A percentile compares a stretch with the other conserved stretches of the same genome.
phyloP scores from a whole-genome alignment of 2,797 vertebrate species.

The Chromobotia macracanthus region DNA sequence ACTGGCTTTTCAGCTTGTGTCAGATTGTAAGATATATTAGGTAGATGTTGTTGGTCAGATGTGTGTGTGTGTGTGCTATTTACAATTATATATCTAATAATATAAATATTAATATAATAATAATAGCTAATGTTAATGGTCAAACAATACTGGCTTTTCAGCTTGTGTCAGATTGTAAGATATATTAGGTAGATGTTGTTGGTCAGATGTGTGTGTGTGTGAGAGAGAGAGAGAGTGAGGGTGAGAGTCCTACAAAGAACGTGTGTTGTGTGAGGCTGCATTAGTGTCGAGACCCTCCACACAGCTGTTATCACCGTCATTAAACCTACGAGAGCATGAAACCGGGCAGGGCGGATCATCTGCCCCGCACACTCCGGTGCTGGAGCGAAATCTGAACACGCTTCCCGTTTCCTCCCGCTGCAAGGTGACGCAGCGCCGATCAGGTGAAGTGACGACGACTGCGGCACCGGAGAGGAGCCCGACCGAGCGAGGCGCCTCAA shows the following conservation, averaged over 20 bases:
- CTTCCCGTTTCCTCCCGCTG: conserved; percentile 63
- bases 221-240: conserved; percentile 25
- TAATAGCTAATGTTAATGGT: too few relatives aligned
- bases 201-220: too few relatives aligned
- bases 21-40: too few relatives aligned
- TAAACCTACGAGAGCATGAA: conserved; percentile 37
- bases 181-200: too few relatives aligned
- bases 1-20: too few relatives aligned
- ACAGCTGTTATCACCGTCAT: conserved; percentile 31
- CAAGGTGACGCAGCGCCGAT: conserved; percentile 74
- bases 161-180: too few relatives aligned
- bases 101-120: too few relatives aligned
- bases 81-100: too few relatives aligned
- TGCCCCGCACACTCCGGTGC: too few relatives aligned
- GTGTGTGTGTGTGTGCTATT: too few relatives aligned
- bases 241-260: background rate
- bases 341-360: background rate
- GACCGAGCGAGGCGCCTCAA: background rate
- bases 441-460: conserved; percentile 73
- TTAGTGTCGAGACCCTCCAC: conserved; percentile 29
- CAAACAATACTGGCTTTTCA: too few relatives aligned
- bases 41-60: too few relatives aligned
- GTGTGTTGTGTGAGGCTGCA: conserved; percentile 32
- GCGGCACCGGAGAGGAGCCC: conserved; percentile 64
- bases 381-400: conserved; percentile 34